Evolutionary conservation across 2,797 vertebrate species (phyloP).

Genomic region (Aythya fuligula): DNA sequence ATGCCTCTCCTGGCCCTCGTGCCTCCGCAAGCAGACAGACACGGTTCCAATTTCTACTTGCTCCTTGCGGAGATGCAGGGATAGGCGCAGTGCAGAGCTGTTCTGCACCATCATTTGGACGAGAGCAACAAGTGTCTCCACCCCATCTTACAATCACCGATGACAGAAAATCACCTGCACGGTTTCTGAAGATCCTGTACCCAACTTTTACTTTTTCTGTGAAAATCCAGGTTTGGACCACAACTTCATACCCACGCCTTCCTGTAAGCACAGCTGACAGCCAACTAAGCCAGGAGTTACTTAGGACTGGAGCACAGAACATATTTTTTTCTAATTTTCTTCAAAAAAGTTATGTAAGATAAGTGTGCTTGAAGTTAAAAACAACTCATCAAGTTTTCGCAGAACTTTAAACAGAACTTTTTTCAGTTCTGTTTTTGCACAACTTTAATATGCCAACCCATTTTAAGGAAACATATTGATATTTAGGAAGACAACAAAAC

Average conservation of each 20-base stretch:
- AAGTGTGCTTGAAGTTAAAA: neutral
- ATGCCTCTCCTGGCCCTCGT: neutral
- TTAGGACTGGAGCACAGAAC: neutral
- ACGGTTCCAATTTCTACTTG: fast-evolving
- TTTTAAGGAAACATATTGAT: neutral
- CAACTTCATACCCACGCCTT: fast-evolving
- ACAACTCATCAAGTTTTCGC: fast-evolving
- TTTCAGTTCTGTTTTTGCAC: neutral
- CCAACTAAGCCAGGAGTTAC: neutral
- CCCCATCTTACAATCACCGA: neutral
- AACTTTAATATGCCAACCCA: neutral
- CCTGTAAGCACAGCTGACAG: neutral
- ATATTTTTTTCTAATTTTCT: neutral
- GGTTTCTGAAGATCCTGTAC: neutral
- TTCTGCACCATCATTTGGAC: neutral
- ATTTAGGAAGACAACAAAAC: neutral
- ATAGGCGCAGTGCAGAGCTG: neutral
- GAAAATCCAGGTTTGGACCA: neutral
- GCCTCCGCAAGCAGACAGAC: neutral
- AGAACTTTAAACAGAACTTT: neutral
- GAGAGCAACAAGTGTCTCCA: neutral
- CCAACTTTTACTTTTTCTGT: neutral
- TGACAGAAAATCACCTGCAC: fast-evolving
- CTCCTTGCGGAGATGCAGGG: neutral
- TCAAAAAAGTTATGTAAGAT: neutral